Base-by-base conservation (phyloP, 2,797 vertebrate genomes). In the Argentina silus region DNA sequence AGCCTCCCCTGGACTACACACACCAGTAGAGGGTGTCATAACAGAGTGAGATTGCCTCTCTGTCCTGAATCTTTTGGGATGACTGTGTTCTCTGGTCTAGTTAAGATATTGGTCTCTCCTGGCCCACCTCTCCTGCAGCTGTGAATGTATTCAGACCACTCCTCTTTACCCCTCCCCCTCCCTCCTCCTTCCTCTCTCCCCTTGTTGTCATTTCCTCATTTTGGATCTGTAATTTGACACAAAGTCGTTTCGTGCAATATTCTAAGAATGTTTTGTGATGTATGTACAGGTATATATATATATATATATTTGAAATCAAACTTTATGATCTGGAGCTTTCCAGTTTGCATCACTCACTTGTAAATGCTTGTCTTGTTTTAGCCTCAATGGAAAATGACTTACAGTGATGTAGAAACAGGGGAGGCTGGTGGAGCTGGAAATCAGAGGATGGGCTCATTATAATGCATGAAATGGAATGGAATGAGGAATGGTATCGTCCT, bases 81-180 rank as follows among this genome's bases (percentile, higher is more conserved):
- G 6, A 53, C 17, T 53, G 15, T n/a, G 15, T n/a, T 53, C 7
- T n/a, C 51, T 17, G 51, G 15, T 53, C 27, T 36, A 36, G 27
- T 36, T 36, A 36, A 36, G 51, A 53, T 53, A 53, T 53, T 17
- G 17, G 44, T 56, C 68, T 75, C 73, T 77, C 66, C 72, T 21
- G 62, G 60, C 81, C 81, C 81, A 86, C 74, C 61, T 78, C 78
- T 72, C 78, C 79, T 87, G 84, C 87, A 88, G 89, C 87, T 88
- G 84, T 92, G 90, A 92, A 90, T 91, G 88, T 92, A 88, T 80
- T 67, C 85, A 83, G 87, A 67, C 71, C 27, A 36, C 77, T 45
- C 55, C 27, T 55, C 8, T 44, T n/a, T 45, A 7, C 36, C 36
- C 42, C 10, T 45, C 27, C 27, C 27, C 27, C 27, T 36, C 27